These are phyloP conservation scores for Anoura caudifer DNA, from an alignment of 2,113 vertebrate species.

Conservation along the genomic window DNA sequence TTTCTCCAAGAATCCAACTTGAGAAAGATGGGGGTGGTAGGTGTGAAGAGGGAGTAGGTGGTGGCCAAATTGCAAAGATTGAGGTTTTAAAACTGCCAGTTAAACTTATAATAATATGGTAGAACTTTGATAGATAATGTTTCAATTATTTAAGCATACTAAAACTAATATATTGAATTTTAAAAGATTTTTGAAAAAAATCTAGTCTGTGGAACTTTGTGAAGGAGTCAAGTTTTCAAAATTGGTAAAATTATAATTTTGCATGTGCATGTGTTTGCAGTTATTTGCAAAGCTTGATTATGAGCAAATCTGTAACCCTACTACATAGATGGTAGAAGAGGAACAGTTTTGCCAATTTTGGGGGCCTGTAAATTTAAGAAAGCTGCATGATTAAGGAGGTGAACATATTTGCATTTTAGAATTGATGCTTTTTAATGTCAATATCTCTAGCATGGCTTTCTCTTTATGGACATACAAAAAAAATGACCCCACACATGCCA, in stretches of 20 bases:
- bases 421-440: conserved; percentile 8
- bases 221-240: conserved; percentile 10
- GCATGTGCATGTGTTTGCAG: neutral
- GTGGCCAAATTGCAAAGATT: neutral
- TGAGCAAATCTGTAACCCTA: neutral
- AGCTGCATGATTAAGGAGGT: neutral
- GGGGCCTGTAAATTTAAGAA: conserved; percentile 32
- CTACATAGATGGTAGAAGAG: neutral
- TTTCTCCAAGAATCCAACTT: neutral
- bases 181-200: neutral
- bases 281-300: neutral
- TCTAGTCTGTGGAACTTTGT: neutral
- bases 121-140: neutral
- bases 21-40: neutral
- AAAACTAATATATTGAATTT: neutral
- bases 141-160: neutral
- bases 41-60: neutral
- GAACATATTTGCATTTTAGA: neutral
- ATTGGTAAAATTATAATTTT: neutral
- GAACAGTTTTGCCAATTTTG: neutral
- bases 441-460: neutral
- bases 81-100: neutral
- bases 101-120: neutral
- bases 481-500: neutral
- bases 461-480: neutral